Conservation (phyloP, 2,797 vertebrate genomes). For the Anas capensis region DNA sequence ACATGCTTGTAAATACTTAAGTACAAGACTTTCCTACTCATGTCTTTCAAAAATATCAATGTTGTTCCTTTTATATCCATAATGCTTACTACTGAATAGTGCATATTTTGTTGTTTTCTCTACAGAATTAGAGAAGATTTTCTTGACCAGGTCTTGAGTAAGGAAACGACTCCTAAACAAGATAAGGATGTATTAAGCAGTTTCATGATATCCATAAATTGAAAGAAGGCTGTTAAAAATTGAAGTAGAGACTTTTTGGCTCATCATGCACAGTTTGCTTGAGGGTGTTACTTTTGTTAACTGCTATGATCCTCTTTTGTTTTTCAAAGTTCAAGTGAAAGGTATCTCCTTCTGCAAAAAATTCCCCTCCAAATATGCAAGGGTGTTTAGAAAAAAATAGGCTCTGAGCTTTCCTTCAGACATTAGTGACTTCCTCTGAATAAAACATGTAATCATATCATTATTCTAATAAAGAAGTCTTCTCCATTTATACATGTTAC, state of each 20-base stretch:
- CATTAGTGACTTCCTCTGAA: background rate
- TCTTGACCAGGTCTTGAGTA: background rate
- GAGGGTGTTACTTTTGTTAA: background rate
- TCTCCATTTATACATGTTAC: background rate
- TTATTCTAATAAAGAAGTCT: background rate
- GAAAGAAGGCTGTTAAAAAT: background rate
- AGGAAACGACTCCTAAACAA: background rate
- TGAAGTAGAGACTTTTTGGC: background rate
- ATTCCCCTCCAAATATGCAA: background rate
- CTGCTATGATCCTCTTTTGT: background rate
- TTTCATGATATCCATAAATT: background rate
- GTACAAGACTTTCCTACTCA: background rate
- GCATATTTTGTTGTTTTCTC: background rate
- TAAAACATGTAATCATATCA: background rate
- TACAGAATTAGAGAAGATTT: background rate
- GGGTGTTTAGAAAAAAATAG: background rate
- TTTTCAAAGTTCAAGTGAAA: background rate
- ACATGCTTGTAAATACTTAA: background rate
- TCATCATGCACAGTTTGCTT: background rate
- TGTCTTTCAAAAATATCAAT: background rate
- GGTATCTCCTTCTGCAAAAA: background rate
- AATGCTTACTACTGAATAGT: background rate
- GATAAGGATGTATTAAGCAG: background rate
- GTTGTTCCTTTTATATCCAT: background rate
- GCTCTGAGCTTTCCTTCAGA: background rate